Percentiles rank a stretch among this genome's conserved stretches.
These are phyloP conservation scores for Pipra filicauda DNA, from an alignment of 2,113 vertebrate species.

Conservation along the genomic window DNA sequence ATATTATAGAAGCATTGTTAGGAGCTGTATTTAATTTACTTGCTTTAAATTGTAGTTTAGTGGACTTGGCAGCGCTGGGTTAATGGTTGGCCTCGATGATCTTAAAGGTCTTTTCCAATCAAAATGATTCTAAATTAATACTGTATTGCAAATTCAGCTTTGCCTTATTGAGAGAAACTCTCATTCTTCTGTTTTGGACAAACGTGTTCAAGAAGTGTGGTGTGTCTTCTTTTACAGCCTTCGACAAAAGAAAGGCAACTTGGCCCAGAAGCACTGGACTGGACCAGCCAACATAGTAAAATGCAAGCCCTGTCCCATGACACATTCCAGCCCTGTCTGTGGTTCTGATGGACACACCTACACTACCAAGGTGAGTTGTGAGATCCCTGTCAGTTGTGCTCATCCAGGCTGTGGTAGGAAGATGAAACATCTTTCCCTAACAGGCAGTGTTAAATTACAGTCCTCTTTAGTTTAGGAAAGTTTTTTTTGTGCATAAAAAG, in stretches of 20 bases:
- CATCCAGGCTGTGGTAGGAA: rapidly evolving
- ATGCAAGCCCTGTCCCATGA: conserved; percentile 81
- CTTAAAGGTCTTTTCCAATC: neutral
- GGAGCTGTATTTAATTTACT: neutral
- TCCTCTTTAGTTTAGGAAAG: neutral
- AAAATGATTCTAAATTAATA: neutral
- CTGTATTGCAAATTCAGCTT: neutral
- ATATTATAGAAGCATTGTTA: neutral
- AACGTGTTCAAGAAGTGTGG: rapidly evolving
- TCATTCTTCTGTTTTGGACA: neutral
- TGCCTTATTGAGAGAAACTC: neutral
- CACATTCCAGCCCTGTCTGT: conserved; percentile 71
- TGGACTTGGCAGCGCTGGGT: neutral
- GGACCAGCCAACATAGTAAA: conserved; percentile 78
- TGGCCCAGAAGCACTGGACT: conserved; percentile 80
- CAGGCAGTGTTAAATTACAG: rapidly evolving
- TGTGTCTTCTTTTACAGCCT: conserved; percentile 34
- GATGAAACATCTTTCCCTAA: rapidly evolving
- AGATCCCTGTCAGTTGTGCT: too few relatives aligned
- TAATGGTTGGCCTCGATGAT: neutral
- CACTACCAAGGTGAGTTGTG: conserved; percentile 75
- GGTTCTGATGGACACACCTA: conserved; percentile 90
- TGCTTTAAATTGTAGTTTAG: neutral
- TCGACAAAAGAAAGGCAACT: conserved; percentile 76
- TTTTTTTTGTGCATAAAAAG: neutral